phyloP scores from a whole-genome alignment of 2,113 vertebrate genomes.

The Pseudopipra pipra region DNA sequence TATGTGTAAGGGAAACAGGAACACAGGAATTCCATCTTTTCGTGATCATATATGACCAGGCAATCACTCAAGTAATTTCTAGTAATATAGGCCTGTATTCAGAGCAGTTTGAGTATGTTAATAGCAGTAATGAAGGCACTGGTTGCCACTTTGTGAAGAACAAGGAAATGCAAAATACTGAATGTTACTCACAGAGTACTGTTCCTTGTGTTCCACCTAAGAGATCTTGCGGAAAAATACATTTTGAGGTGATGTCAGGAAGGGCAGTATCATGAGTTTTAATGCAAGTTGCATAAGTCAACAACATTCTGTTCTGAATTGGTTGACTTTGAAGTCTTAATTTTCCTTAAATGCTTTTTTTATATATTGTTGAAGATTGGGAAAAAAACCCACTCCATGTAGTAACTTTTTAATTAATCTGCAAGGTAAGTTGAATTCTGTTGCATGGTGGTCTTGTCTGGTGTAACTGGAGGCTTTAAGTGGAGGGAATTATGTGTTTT shows the following conservation, averaged over 20 bases:
- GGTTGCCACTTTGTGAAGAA: background rate
- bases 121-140: background rate
- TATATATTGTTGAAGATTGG: background rate
- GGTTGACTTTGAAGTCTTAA: background rate
- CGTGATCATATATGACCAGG: fast-evolving
- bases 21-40: background rate
- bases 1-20: background rate
- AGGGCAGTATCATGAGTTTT: background rate
- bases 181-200: background rate
- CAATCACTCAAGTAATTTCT: background rate
- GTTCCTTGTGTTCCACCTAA: background rate
- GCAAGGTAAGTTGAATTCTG: background rate
- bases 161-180: background rate
- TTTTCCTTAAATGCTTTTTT: background rate
- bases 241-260: background rate
- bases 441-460: background rate
- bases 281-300: background rate
- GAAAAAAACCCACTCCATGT: fast-evolving
- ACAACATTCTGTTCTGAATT: background rate
- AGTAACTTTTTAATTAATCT: background rate
- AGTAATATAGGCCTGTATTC: background rate
- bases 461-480: background rate
- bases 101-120: background rate
- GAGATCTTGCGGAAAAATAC: background rate
- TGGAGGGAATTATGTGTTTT: background rate